Evolutionary conservation across 2,113 vertebrate genomes (phyloP).

Genomic region (Pseudolaguvia tuberculata): DNA sequence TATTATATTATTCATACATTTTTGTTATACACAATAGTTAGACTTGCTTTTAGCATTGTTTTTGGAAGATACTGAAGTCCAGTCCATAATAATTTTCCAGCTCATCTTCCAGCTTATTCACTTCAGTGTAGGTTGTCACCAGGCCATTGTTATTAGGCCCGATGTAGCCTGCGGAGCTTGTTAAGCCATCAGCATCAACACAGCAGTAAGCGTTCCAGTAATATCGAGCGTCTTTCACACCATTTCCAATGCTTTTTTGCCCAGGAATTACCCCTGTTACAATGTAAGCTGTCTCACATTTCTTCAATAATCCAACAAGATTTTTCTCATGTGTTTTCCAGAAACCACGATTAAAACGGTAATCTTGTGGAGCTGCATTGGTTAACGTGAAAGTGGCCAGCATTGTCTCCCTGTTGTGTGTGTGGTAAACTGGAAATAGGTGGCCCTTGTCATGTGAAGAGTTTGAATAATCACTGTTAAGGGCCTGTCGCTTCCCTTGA

Average conservation of each 20-base stretch:
- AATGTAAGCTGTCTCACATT: constrained; percentile 5
- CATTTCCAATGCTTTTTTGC: constrained; percentile 6
- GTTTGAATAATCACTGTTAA: constrained; percentile 35
- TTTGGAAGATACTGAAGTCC: constrained; percentile 9
- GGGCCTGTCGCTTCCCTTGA: constrained; percentile 32
- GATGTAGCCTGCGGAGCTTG: background rate
- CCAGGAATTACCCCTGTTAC: constrained; percentile 46
- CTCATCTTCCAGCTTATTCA: background rate
- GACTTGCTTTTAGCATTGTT: constrained; percentile 8
- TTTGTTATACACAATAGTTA: background rate
- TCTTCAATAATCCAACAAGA: background rate
- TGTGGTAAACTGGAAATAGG: constrained; percentile 48
- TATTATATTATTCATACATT: too few relatives aligned
- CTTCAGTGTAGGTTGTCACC: background rate
- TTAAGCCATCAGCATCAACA: too few relatives aligned
- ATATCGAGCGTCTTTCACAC: constrained; percentile 33
- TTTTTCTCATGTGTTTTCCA: constrained; percentile 39
- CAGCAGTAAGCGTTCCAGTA: constrained; percentile 49
- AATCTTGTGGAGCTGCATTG: constrained; percentile 44
- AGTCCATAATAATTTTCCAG: background rate
- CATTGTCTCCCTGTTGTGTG: constrained; percentile 27
- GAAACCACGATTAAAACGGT: constrained; percentile 29
- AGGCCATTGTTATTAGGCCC: constrained; percentile 38
- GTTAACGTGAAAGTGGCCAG: constrained; percentile 49
- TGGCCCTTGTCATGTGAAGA: constrained; percentile 43